Evolutionary conservation across 2,797 vertebrate species (phyloP).

Genomic region (Anabas testudineus): DNA sequence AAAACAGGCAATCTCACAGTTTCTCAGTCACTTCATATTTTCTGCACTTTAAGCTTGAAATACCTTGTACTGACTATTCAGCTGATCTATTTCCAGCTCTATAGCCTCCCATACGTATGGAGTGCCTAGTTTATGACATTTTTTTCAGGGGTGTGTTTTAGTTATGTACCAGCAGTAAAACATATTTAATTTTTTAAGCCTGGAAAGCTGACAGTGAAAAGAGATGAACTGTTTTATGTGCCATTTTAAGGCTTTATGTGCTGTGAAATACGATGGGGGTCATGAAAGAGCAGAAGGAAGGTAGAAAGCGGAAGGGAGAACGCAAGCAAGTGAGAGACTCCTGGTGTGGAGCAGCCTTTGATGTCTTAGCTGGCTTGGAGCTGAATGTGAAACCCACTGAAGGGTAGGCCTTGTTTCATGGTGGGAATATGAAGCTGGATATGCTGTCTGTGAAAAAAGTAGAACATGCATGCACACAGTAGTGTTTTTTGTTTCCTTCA

Average conservation of each 20-base stretch:
- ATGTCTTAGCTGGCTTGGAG: constrained; percentile 73
- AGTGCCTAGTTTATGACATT: constrained; percentile 71
- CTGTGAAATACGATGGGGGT: constrained; percentile 85
- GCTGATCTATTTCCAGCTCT: constrained; percentile 61
- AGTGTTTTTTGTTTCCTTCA: constrained; percentile 41
- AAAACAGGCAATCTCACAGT: constrained; percentile 34
- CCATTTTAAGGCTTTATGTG: constrained; percentile 88
- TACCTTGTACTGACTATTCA: constrained; percentile 43
- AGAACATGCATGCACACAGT: constrained; percentile 6
- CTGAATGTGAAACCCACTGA: constrained; percentile 67
- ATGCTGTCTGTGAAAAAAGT: constrained; percentile 31
- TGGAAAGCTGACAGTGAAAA: constrained; percentile 84
- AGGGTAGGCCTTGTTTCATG: constrained; percentile 72
- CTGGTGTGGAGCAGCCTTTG: constrained; percentile 72
- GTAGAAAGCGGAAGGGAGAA: constrained; percentile 54
- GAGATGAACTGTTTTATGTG: constrained; percentile 90
- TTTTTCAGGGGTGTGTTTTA: constrained; percentile 78
- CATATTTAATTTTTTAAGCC: constrained; percentile 86
- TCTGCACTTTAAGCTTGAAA: constrained; percentile 52
- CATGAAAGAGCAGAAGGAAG: constrained; percentile 78
- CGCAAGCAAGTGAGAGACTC: constrained; percentile 54
- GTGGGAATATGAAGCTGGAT: constrained; percentile 61
- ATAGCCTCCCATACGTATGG: constrained; percentile 53
- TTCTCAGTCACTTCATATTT: constrained; percentile 39
- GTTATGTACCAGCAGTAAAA: constrained; percentile 86